Evolutionary conservation across 2,797 vertebrate genomes (phyloP).

Genomic region (Pyrocephalus nanus): DNA sequence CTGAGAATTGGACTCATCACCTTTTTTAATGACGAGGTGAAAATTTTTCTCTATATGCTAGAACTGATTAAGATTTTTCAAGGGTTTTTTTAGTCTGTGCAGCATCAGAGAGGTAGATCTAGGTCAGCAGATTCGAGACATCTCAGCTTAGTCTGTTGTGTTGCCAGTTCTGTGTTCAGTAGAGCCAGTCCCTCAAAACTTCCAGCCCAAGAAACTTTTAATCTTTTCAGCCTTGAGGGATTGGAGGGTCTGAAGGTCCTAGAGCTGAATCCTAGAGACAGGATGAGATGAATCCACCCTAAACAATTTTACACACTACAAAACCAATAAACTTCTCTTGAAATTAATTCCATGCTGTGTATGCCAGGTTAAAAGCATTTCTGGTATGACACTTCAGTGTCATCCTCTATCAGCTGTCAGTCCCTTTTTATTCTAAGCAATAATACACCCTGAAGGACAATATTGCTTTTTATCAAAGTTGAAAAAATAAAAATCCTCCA

Average conservation of each 20-base stretch:
- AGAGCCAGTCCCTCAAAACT: neutral
- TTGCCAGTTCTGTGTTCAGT: neutral
- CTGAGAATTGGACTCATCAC: neutral
- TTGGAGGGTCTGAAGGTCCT: neutral
- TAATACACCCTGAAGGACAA: neutral
- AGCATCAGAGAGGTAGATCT: neutral
- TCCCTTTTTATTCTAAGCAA: neutral
- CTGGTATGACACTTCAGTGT: neutral
- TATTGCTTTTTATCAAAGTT: neutral
- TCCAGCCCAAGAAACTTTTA: neutral
- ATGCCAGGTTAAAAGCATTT: neutral
- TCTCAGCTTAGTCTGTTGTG: neutral
- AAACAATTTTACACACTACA: accelerated
- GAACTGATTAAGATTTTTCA: neutral
- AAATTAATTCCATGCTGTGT: neutral
- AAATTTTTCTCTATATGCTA: neutral
- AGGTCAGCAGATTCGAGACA: neutral
- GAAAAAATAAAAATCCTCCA: neutral
- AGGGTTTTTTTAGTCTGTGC: neutral
- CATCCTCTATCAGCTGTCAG: neutral
- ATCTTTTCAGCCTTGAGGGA: neutral
- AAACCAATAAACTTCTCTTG: neutral
- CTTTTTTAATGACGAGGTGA: neutral
- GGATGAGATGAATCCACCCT: neutral
- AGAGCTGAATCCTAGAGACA: neutral